These are phyloP conservation scores for Zaprionus camerounensis DNA, from an alignment of 1,140 invertebrate species.

Conservation along the genomic window DNA sequence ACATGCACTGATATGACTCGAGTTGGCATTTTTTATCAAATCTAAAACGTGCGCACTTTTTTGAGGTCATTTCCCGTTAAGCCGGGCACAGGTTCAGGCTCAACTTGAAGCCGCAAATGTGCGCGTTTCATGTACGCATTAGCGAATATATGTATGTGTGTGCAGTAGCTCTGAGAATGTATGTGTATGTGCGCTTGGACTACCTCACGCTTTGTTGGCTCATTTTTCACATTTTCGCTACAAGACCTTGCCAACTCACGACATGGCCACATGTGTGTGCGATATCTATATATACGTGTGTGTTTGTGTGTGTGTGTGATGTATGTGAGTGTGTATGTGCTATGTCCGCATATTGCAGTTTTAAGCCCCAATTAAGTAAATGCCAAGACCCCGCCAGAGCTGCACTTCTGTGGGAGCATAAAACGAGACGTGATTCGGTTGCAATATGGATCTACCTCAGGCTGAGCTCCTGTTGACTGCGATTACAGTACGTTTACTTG, in stretches of 20 bases:
- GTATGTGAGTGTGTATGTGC: neutral
- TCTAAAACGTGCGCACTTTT: conserved; percentile 8
- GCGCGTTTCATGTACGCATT: neutral
- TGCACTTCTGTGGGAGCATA: conserved; percentile 3
- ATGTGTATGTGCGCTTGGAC: conserved; percentile 11
- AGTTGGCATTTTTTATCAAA: conserved; percentile 8
- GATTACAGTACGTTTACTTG: conserved; percentile 1
- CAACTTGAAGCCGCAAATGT: conserved; percentile 1
- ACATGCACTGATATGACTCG: neutral
- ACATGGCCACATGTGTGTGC: conserved; percentile 4
- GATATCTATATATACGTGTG: neutral
- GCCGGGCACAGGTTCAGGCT: conserved; percentile 6
- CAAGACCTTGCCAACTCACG: conserved; percentile 53
- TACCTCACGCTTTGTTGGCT: conserved; percentile 55
- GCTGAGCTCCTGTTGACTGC: conserved; percentile 12
- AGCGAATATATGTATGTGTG: neutral
- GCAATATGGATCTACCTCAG: conserved; percentile 1
- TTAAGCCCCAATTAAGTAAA: conserved; percentile 79
- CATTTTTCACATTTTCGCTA: conserved; percentile 71
- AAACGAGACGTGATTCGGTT: conserved; percentile 32
- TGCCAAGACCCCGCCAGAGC: conserved; percentile 38
- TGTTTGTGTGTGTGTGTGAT: conserved; percentile 6
- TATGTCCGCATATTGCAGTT: conserved; percentile 58
- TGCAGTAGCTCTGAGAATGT: neutral
- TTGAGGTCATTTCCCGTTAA: conserved; percentile 23